Percentiles rank a stretch among this genome's conserved stretches.
Evolutionary conservation across 2,888 invertebrate species (phyloP).

Genomic region (Deilephila porcellus): DNA sequence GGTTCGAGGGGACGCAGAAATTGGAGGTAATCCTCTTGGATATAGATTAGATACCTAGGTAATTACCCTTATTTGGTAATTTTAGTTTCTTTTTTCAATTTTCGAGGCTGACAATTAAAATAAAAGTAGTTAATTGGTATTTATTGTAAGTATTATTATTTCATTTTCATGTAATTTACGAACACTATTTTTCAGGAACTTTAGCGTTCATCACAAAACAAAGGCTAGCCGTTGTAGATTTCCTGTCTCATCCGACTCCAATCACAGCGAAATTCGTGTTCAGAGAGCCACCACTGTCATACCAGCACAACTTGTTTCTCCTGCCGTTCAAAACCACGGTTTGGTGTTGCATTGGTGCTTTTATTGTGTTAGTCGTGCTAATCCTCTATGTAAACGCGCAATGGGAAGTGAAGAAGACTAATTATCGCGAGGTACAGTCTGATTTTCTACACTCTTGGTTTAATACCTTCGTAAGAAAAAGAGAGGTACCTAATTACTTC

Average conservation of each 20-base stretch:
- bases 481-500: no score
- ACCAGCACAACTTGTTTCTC: conserved; percentile 86
- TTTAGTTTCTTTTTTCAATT: no score
- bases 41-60: no score
- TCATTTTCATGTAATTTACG: no score
- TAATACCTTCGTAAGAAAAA: no score
- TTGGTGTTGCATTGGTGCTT: conserved; percentile 82
- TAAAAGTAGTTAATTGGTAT: no score
- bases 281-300: conserved; percentile 87
- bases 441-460: background rate
- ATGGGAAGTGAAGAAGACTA: conserved; percentile 61
- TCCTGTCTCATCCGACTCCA: conserved; percentile 70
- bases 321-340: conserved; percentile 86
- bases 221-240: conserved; percentile 67
- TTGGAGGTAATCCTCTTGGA: conserved; percentile 53
- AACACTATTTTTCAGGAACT: conserved; percentile 52
- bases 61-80: no score
- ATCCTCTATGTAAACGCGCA: conserved; percentile 60
- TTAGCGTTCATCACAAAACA: conserved; percentile 55
- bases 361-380: conserved; percentile 63
- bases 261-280: conserved; percentile 83
- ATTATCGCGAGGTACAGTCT: conserved; percentile 39
- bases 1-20: conserved; percentile 57
- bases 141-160: no score
- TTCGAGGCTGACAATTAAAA: no score